phyloP scores from a whole-genome alignment of 1,140 invertebrate genomes.

The Berghia stephanieae region DNA sequence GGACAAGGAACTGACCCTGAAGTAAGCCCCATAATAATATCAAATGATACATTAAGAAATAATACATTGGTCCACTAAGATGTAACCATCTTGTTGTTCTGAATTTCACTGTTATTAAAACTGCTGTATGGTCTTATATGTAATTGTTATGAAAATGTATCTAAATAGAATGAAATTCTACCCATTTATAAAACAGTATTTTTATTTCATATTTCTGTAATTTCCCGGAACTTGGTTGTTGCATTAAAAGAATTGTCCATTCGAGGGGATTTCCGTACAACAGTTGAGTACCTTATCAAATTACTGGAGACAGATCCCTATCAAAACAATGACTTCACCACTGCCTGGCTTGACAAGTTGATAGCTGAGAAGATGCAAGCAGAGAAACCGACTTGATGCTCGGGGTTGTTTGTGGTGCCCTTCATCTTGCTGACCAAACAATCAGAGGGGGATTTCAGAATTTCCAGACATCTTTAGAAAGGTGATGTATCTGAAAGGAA shows the following conservation, averaged over 20 bases:
- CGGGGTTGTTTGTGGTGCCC: constrained; percentile 91
- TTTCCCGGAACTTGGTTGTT: constrained; percentile 85
- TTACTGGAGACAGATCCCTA: constrained; percentile 93
- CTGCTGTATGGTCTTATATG: too few relatives aligned
- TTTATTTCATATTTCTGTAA: constrained; percentile 5
- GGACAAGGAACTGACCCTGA: too few relatives aligned
- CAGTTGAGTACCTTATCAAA: constrained; percentile 97
- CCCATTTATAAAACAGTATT: neutral
- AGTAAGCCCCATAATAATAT: too few relatives aligned
- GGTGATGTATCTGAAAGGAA: constrained; percentile 45
- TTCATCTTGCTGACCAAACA: constrained; percentile 92
- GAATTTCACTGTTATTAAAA: too few relatives aligned
- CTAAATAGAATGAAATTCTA: too few relatives aligned
- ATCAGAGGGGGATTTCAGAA: constrained; percentile 82
- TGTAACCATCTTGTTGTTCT: too few relatives aligned
- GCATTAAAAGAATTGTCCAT: constrained; percentile 98
- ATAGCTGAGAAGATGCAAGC: constrained; percentile 94
- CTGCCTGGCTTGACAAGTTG: constrained; percentile 95
- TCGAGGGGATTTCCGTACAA: constrained; percentile 97
- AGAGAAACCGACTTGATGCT: constrained; percentile 95
- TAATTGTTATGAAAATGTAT: too few relatives aligned
- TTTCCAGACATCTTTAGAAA: constrained; percentile 92
- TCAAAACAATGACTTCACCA: constrained; percentile 90
- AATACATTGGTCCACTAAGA: too few relatives aligned
- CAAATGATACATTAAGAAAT: too few relatives aligned